These are phyloP conservation scores for Brachyptera putata DNA, from an alignment of 2,888 invertebrate genomes.

Conservation along the genomic window DNA sequence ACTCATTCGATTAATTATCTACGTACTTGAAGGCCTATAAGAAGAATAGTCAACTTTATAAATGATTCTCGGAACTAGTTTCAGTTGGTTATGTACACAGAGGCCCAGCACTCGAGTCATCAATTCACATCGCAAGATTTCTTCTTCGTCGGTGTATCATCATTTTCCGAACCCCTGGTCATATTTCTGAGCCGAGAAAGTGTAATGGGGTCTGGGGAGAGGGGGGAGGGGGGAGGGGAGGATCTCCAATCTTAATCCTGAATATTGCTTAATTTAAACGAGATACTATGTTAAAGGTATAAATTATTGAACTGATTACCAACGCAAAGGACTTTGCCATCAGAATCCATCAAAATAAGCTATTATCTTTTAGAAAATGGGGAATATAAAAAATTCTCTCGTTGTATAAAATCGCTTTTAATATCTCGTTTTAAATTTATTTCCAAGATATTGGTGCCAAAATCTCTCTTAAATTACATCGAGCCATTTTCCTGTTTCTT, in stretches of 20 bases:
- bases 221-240: no score
- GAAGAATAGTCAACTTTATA: no score
- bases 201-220: neutral
- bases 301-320: slow-evolving; percentile 35
- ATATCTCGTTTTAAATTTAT: slow-evolving; percentile 20
- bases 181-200: neutral
- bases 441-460: slow-evolving; percentile 19
- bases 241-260: slow-evolving; percentile 32
- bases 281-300: slow-evolving; percentile 29
- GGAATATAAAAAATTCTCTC: slow-evolving; percentile 13
- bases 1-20: no score
- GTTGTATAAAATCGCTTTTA: slow-evolving; percentile 17
- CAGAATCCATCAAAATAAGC: slow-evolving; percentile 28
- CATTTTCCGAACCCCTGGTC: slow-evolving; percentile 5
- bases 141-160: no score
- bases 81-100: no score
- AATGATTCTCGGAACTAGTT: no score
- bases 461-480: slow-evolving; percentile 19
- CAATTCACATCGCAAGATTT: no score
- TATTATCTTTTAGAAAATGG: slow-evolving; percentile 16
- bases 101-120: no score
- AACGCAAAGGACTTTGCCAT: slow-evolving; percentile 22
- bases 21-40: no score
- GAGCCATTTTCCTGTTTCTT: no score
- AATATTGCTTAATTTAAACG: slow-evolving; percentile 36